These are phyloP conservation scores for Tangara arthus DNA, from an alignment of 2,797 vertebrate genomes.

Conservation along the genomic window DNA sequence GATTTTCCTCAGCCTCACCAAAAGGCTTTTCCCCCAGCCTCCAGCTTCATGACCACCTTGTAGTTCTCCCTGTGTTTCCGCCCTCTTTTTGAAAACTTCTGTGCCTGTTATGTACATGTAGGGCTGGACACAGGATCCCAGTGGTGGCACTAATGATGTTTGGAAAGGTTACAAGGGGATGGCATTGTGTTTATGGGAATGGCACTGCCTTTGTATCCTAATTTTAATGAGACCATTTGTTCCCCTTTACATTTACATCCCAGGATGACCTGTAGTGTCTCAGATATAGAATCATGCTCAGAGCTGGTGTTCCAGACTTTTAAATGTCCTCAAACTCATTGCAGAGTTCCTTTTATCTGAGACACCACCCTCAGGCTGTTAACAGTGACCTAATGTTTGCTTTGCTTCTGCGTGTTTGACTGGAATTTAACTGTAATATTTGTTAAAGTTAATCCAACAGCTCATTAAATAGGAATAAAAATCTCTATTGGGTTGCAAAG, in stretches of 20 bases:
- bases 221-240: not conserved
- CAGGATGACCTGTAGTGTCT: not conserved
- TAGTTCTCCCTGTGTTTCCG: not conserved
- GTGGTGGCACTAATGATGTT: not conserved
- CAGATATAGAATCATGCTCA: accelerated
- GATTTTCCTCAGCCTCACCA: not conserved
- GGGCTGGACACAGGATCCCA: not conserved
- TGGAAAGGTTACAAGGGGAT: not conserved
- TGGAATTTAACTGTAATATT: not conserved
- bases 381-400: not conserved
- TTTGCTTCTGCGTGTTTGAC: not conserved
- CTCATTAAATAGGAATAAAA: slow-evolving; percentile 12
- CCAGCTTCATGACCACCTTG: not conserved
- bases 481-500: not conserved
- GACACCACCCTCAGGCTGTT: not conserved
- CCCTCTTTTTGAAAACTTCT: not conserved
- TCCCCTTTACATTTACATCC: not conserved
- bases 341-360: not conserved
- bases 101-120: not conserved
- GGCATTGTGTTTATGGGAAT: not conserved
- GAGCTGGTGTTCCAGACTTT: not conserved
- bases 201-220: not conserved
- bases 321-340: not conserved
- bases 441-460: not conserved
- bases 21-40: accelerated